Percentiles rank a stretch among this genome's conserved stretches.
phyloP scores from a whole-genome alignment of 2,797 vertebrate genomes.

The Otolemur crassicaudatus region DNA sequence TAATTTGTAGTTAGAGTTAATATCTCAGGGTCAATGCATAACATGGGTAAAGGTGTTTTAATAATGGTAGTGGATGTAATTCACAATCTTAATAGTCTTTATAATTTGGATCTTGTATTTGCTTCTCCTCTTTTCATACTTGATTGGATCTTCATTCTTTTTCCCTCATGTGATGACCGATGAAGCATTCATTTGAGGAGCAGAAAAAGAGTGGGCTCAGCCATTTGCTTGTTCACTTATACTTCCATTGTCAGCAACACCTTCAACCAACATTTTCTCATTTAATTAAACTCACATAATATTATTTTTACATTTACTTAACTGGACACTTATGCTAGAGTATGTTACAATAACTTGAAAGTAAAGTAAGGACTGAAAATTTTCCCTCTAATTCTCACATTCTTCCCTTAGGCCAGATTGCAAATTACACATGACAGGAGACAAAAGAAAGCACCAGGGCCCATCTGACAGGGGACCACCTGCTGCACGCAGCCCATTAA shows the following conservation, averaged over 20 bases:
- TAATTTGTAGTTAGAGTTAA: slow-evolving; percentile 58
- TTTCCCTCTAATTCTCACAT: background rate
- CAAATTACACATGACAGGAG: background rate
- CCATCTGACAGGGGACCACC: background rate
- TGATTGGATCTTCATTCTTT: slow-evolving; percentile 68
- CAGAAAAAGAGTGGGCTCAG: background rate
- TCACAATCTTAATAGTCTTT: slow-evolving; percentile 45
- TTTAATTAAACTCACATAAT: slow-evolving; percentile 59
- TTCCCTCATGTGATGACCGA: background rate
- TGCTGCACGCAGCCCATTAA: no score
- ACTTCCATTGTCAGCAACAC: slow-evolving; percentile 40
- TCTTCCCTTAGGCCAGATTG: background rate
- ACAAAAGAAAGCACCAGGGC: background rate
- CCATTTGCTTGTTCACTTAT: slow-evolving; percentile 17
- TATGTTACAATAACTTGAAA: background rate
- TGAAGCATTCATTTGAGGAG: slow-evolving; percentile 16
- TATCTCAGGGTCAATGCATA: slow-evolving; percentile 51
- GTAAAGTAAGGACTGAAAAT: background rate
- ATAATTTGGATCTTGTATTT: slow-evolving; percentile 56
- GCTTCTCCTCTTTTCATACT: slow-evolving; percentile 58
- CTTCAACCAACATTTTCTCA: slow-evolving; percentile 50
- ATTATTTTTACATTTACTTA: slow-evolving; percentile 20
- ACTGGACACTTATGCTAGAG: background rate
- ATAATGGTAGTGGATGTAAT: slow-evolving; percentile 1
- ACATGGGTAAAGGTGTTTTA: slow-evolving; percentile 17